phyloP scores from a whole-genome alignment of 2,888 invertebrate genomes.

The Lithophane socia region DNA sequence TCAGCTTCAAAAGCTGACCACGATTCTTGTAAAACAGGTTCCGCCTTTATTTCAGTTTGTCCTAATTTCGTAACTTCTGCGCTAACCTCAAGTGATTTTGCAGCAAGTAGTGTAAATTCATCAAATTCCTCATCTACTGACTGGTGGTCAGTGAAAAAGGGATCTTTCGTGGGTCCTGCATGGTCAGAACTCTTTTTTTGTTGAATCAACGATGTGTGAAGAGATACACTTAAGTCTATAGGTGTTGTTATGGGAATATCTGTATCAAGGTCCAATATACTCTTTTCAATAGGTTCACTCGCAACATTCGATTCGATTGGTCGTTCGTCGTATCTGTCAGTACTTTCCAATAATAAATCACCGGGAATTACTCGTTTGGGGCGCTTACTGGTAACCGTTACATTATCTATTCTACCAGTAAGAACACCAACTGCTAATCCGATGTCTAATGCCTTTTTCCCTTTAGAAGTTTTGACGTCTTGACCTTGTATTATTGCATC shows the following conservation, averaged over 20 bases:
- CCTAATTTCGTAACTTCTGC: constrained; percentile 87
- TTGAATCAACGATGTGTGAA: constrained; percentile 89
- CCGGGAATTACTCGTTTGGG: constrained; percentile 91
- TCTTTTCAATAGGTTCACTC: constrained; percentile 92
- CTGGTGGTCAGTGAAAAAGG: constrained; percentile 52
- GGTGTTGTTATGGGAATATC: constrained; percentile 93
- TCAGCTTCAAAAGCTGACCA: constrained; percentile 93
- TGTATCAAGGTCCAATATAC: constrained; percentile 94
- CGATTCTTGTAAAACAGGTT: constrained; percentile 88
- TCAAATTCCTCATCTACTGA: constrained; percentile 91
- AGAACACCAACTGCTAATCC: constrained; percentile 97
- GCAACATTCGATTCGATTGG: constrained; percentile 74
- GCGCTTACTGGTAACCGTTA: constrained; percentile 91
- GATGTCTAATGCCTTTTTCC: constrained; percentile 94
- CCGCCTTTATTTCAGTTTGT: constrained; percentile 81
- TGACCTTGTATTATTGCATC: constrained; percentile 95
- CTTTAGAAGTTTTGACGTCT: constrained; percentile 92
- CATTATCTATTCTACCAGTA: constrained; percentile 95
- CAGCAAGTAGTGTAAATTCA: constrained; percentile 94
- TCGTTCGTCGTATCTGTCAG: constrained; percentile 78
- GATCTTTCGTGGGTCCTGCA: constrained; percentile 62
- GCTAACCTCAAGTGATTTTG: constrained; percentile 93
- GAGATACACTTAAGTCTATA: constrained; percentile 93
- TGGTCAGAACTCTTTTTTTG: constrained; percentile 79
- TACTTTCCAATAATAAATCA: constrained; percentile 93